Conservation (phyloP, 2,888 invertebrate species). For the Anoplius nigerrimus region DNA sequence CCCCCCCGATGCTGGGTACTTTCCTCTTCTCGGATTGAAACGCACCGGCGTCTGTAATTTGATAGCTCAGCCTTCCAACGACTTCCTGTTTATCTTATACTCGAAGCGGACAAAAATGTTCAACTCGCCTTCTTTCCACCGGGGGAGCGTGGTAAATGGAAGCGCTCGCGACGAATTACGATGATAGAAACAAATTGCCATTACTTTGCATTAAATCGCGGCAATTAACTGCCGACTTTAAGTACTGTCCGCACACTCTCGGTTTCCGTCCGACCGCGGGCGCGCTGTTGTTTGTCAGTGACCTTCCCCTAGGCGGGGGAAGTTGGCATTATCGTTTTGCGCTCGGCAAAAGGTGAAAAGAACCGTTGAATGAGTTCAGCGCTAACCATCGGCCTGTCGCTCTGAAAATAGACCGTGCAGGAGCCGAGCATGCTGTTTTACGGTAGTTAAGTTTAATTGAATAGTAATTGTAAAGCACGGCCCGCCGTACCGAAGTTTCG, state of each 20-base stretch:
- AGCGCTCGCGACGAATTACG: no score
- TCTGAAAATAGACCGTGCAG: not conserved
- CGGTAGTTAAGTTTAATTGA: constrained; percentile 7
- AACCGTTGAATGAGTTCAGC: constrained; percentile 5
- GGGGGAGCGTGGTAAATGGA: no score
- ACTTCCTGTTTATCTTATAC: no score
- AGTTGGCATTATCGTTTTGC: not conserved
- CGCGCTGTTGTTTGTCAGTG: not conserved
- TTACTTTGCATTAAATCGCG: no score
- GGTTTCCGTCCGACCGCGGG: no score
- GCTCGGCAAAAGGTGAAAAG: not conserved
- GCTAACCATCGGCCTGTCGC: constrained; percentile 7
- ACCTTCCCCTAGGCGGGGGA: no score
- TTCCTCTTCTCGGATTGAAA: constrained; percentile 37
- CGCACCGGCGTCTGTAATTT: not conserved
- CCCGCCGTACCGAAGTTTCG: not conserved
- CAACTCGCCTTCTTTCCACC: no score
- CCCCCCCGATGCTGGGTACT: not conserved
- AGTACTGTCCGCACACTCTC: not conserved
- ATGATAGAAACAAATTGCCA: no score
- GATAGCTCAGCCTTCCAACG: not conserved
- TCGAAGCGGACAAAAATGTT: no score
- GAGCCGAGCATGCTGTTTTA: not conserved
- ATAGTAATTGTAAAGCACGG: constrained; percentile 3
- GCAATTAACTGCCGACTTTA: not conserved